Conservation (phyloP, 1,140 invertebrate species). For the Wiebesia pumilae region DNA sequence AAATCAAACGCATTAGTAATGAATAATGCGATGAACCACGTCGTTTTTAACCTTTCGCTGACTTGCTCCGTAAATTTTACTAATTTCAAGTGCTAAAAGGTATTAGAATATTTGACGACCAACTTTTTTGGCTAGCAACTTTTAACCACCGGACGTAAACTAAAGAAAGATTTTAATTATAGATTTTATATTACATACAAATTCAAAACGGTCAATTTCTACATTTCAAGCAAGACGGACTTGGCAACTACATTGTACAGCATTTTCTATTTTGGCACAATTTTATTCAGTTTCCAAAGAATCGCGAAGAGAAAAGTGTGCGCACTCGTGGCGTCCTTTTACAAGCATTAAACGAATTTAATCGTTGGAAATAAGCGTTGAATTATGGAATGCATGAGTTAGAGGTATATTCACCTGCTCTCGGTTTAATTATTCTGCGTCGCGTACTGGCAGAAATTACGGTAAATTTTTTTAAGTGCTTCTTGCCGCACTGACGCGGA, state of each 20-base stretch:
- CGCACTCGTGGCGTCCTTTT: no score
- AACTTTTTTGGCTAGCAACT: not conserved
- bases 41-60: not conserved
- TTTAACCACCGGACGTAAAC: not conserved
- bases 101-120: no score
- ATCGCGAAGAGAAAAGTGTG: no score
- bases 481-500: not conserved
- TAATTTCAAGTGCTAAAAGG: no score
- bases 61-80: not conserved
- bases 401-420: not conserved
- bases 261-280: not conserved
- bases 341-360: not conserved
- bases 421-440: not conserved
- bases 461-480: not conserved
- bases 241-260: not conserved
- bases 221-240: not conserved
- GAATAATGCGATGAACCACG: not conserved
- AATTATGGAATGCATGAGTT: not conserved
- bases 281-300: not conserved
- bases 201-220: not conserved
- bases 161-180: slow-evolving; percentile 9
- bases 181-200: not conserved
- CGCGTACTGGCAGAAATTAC: not conserved
- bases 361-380: not conserved
- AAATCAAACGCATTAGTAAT: not conserved